These are phyloP conservation scores for Galago senegalensis DNA, from an alignment of 2,797 vertebrate genomes.

Conservation along the genomic window DNA sequence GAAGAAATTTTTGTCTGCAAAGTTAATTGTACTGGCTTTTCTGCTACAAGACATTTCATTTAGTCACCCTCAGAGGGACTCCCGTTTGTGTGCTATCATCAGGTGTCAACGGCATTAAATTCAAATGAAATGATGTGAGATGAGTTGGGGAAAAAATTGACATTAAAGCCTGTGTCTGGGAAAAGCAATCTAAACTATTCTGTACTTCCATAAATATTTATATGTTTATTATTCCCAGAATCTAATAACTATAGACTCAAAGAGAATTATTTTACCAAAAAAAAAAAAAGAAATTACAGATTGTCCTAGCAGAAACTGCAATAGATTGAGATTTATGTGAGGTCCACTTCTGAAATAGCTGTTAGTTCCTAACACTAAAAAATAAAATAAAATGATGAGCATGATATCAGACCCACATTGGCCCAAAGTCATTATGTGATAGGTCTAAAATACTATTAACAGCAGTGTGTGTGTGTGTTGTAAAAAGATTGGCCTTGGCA, in stretches of 20 bases:
- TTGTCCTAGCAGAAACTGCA: neutral
- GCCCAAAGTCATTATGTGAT: neutral
- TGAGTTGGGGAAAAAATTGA: neutral
- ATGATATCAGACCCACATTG: neutral
- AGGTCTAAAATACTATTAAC: constrained; percentile 26
- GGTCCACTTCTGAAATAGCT: neutral
- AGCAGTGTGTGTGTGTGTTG: neutral
- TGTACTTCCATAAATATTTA: constrained; percentile 58
- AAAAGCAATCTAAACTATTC: constrained; percentile 50
- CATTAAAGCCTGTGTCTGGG: constrained; percentile 40
- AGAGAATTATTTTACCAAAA: neutral
- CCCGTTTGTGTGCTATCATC: neutral
- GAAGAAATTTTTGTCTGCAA: neutral
- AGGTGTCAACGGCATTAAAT: neutral
- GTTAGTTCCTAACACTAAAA: neutral
- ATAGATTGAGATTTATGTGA: neutral
- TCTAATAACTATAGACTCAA: neutral
- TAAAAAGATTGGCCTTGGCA: neutral
- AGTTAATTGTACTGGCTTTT: neutral
- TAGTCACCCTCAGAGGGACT: neutral
- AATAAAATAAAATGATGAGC: neutral
- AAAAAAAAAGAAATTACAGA: neutral
- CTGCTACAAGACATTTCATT: neutral
- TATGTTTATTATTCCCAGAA: constrained; percentile 20
- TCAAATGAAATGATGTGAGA: constrained; percentile 27